These are phyloP conservation scores for Pluvianellus socialis DNA, from an alignment of 2,113 vertebrate genomes.

Conservation along the genomic window DNA sequence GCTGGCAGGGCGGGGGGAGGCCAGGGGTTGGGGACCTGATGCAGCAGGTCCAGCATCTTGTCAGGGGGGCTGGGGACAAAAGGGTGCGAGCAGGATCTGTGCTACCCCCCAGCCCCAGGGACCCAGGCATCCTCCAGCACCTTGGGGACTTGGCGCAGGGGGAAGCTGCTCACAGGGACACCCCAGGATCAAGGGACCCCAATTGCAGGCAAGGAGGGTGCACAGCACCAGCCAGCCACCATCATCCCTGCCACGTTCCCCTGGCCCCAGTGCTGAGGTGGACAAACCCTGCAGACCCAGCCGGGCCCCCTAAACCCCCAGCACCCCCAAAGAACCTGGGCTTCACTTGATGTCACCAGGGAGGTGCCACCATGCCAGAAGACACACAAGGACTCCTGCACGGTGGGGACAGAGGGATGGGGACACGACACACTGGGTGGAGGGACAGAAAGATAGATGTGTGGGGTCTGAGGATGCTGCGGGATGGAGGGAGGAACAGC, in stretches of 20 bases:
- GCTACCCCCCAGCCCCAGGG: not conserved
- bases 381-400: not conserved
- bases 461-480: not conserved
- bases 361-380: not conserved
- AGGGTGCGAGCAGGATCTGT: not conserved
- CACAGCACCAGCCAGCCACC: not conserved
- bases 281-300: not conserved
- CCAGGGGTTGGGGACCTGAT: not conserved
- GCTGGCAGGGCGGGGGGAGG: not conserved
- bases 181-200: too few relatives aligned
- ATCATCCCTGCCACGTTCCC: not conserved
- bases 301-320: not conserved
- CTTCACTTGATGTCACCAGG: not conserved
- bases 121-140: not conserved
- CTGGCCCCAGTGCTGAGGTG: not conserved
- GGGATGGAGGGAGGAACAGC: not conserved
- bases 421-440: not conserved
- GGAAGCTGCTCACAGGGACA: not conserved
- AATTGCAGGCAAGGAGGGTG: not conserved
- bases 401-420: not conserved
- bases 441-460: not conserved
- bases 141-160: not conserved
- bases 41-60: not conserved
- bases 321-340: not conserved
- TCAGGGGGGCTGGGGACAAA: fast-evolving